Percentiles rank a stretch among this genome's conserved stretches.
These are phyloP conservation scores for Eristalis tenax DNA, from an alignment of 2,888 invertebrate species.

Conservation along the genomic window DNA sequence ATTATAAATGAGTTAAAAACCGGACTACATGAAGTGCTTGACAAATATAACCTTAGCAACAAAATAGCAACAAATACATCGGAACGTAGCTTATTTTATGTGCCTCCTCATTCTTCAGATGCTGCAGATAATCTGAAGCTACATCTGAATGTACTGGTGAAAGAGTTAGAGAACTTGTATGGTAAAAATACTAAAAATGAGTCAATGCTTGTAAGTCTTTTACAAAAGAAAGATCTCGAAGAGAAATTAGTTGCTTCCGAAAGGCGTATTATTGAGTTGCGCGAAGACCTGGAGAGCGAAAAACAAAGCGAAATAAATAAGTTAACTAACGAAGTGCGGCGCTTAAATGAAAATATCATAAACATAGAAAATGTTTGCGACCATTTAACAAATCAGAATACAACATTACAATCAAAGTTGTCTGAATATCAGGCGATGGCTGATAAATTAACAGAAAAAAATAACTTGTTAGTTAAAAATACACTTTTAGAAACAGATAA, in stretches of 20 bases:
- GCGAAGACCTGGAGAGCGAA: conserved; percentile 67
- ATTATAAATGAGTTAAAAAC: neutral
- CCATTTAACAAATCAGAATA: conserved; percentile 66
- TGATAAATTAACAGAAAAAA: conserved; percentile 10
- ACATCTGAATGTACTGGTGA: conserved; percentile 13
- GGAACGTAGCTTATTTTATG: neutral
- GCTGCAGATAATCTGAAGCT: conserved; percentile 36
- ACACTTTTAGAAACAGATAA: conserved; percentile 19
- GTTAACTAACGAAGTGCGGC: conserved; percentile 67
- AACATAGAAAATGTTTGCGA: conserved; percentile 73
- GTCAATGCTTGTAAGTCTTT: conserved; percentile 45
- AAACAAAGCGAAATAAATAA: conserved; percentile 55
- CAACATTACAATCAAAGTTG: conserved; percentile 52
- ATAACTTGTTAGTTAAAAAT: neutral
- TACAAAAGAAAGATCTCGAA: conserved; percentile 40
- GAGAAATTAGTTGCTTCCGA: conserved; percentile 19
- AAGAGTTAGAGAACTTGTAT: conserved; percentile 6
- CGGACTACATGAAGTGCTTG: neutral
- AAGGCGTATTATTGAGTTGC: conserved; percentile 38
- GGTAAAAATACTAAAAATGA: conserved; percentile 27
- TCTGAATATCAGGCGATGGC: conserved; percentile 14
- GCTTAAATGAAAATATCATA: conserved; percentile 68
- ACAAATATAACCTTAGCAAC: neutral
- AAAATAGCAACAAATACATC: neutral
- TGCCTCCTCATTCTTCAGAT: neutral